These are phyloP conservation scores for Nannospalax galili DNA, from an alignment of 2,113 vertebrate species.

Conservation along the genomic window DNA sequence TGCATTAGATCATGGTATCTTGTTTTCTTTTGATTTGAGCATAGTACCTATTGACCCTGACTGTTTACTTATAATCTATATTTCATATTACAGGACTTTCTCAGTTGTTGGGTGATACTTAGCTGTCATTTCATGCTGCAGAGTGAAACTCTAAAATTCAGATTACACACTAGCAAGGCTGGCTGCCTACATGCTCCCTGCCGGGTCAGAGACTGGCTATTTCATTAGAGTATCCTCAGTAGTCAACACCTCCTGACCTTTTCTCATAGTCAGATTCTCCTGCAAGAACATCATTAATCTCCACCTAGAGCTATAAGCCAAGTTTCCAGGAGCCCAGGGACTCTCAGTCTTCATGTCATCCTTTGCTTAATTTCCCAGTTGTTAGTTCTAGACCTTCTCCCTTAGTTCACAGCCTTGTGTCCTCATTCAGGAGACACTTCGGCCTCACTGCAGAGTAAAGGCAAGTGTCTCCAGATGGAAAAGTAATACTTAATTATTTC, in stretches of 20 bases:
- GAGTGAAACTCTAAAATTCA: neutral
- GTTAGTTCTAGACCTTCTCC: neutral
- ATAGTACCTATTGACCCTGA: neutral
- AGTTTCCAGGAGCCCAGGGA: neutral
- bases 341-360: neutral
- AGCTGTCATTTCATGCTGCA: neutral
- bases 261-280: neutral
- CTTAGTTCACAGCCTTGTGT: neutral
- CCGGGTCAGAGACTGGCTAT: neutral
- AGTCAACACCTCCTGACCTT: neutral
- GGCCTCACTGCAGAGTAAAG: neutral
- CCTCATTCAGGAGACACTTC: neutral
- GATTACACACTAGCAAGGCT: neutral
- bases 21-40: neutral
- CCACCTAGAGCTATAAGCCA: neutral
- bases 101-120: neutral
- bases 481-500: neutral
- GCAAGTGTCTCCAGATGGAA: neutral
- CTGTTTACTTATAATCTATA: neutral
- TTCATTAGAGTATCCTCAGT: neutral
- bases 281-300: neutral
- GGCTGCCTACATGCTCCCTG: neutral
- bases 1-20: neutral
- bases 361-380: neutral
- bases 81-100: neutral